Evolutionary conservation across 2,113 vertebrate genomes (phyloP), one percentile per base, ranked within the genome.

Genomic region (Nesospiza acunhae): DNA sequence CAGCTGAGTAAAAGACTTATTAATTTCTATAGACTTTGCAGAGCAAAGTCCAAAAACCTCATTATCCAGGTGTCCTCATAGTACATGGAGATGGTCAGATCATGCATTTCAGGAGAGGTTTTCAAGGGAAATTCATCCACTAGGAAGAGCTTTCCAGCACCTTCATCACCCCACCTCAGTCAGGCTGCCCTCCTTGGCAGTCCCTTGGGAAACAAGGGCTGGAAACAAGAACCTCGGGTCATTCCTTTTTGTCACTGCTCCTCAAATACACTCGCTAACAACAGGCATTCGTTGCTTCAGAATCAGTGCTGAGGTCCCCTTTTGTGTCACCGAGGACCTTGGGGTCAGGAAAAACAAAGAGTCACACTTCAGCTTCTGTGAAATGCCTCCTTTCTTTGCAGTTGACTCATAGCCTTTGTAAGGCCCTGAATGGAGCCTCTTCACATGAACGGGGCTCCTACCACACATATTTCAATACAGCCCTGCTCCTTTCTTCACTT

Each of bases 341-440:
- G 58, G 53, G 91, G 96, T 96, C 74, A 93, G 60, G 77, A 62
- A 93, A 91, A 96, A 96, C 94, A 96, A 95, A 94, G 81, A 53
- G 93, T 94, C 95, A 95, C 96, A 96, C 95, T 95, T 95, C 89
- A 56, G 93, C 52, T 84, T 95, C 93, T 96, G 49, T 94, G 94
- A 89, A 93, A 95, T 78, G 58, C 83, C 91, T 89, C 62, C 85
- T 93, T 80, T 83, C 93, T 95, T 94, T 94, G 84, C 95, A 76
- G 87, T 90, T 82, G 87, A 93, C 87, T 97, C 89, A 50, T 52
- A 93, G n/a, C 96, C 93, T 87, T 90, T 95, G 63, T 94, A 58
- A 90, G 77, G 50, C 82, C 81, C 28, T 89, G 81, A 94, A 89
- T 90, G 81, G 60, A 84, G 46, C 58, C 78, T 87, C 87, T 73